Conservation (phyloP, 2,888 invertebrate species). For the Papilio protenor region DNA sequence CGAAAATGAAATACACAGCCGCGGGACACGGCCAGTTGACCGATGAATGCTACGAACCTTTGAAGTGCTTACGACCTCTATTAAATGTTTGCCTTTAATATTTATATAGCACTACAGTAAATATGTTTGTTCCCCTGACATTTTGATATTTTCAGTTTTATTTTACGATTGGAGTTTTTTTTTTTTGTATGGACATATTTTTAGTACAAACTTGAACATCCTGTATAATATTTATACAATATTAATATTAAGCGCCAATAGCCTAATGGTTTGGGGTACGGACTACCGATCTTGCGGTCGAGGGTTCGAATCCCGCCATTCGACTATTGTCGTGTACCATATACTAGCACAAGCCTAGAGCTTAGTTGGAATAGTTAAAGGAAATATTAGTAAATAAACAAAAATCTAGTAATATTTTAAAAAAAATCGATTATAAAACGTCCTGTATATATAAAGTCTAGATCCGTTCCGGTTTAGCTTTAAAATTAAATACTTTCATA, state of each 20-base stretch:
- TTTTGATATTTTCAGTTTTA: not conserved
- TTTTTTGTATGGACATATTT: not conserved
- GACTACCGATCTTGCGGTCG: no score
- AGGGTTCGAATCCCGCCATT: no score
- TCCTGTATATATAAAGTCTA: conserved; percentile 2
- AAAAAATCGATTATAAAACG: conserved; percentile 10
- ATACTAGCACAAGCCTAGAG: no score
- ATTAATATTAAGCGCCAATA: no score
- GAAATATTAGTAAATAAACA: no score
- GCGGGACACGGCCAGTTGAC: conserved; percentile 41
- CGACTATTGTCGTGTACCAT: no score
- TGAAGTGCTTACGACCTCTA: conserved; percentile 22
- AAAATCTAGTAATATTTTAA: no score
- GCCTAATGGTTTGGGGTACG: no score
- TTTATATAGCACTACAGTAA: conserved; percentile 4
- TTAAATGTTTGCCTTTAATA: conserved; percentile 17
- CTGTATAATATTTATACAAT: conserved; percentile 24
- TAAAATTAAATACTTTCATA: conserved; percentile 40
- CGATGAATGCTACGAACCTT: conserved; percentile 31
- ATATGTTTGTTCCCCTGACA: not conserved
- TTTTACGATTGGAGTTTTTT: not conserved
- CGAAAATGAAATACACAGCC: conserved; percentile 43
- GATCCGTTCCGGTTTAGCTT: not conserved
- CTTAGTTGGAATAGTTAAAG: no score
- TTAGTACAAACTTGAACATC: not conserved